Evolutionary conservation across 2,797 vertebrate species (phyloP), one percentile per base, ranked within the genome.

Genomic region (Sebastes iracundus): DNA sequence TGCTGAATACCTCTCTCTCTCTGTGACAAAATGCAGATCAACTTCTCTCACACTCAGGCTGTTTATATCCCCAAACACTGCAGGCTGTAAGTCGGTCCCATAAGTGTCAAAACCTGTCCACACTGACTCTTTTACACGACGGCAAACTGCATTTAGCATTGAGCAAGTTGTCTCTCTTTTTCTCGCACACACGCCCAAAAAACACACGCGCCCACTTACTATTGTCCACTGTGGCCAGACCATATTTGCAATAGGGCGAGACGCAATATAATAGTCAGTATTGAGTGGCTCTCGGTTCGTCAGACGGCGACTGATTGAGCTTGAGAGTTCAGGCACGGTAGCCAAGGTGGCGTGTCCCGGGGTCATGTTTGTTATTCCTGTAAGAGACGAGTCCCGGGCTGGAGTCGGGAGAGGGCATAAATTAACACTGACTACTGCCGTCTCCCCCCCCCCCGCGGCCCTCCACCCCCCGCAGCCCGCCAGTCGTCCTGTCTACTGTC

Each of bases 301-400:
- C 90, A 93, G 88, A 84, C 87, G 81, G 77, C 84, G 68, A 85
- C 88, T 91, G 92, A 92, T 92, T 92, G 83, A 92, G 92, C 90
- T 88, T 71, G 83, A 93, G 92, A 84, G 93, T 94, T 94, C 92
- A 92, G 92, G 86, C 91, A 92, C 92, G 84, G 95, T 95, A 95
- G 95, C 93, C 87, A 64, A 88, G 93, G 92, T 93, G 91, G 88
- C 85, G 89, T 94, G 91, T 94, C 92, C 90, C 78, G 61, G 93
- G 94, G 94, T 95, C 95, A 93, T 95, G 94, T 96, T 96, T 96
- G 95, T 95, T 95, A 94, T 95, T 95, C 90, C 92, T 94, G 88
- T 83, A 89, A 90, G 93, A 95, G 93, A 93, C 88, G 80, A 89
- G 92, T 92, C 88, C 84, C 55, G 70, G 89, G 85, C 88, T 92